Conservation (phyloP, 92 coral and sea anemone species). For the Isaurus tuberculatus region DNA sequence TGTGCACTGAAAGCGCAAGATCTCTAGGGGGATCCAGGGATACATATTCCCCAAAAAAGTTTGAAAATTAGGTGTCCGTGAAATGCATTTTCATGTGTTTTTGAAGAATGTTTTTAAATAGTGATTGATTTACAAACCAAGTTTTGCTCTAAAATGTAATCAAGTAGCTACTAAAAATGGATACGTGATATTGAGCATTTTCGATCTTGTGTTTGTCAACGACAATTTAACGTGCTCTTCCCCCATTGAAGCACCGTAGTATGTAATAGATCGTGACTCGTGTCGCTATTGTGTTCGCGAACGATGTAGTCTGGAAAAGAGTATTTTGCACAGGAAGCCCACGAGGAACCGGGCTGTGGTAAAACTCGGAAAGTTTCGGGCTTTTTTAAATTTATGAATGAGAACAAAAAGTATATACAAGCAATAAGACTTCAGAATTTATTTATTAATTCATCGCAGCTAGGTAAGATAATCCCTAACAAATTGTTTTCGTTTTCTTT, state of each 20-base stretch:
- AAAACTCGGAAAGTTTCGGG: background rate
- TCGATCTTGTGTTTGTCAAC: too few species aligned
- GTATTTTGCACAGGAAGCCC: background rate
- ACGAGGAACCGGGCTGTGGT: background rate
- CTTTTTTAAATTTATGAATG: background rate
- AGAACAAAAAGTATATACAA: background rate
- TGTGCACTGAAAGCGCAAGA: background rate
- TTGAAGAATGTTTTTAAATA: too few species aligned
- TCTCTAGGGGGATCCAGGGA: slow-evolving; percentile 5
- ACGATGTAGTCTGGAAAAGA: background rate
- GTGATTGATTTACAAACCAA: too few species aligned
- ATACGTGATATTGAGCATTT: too few species aligned
- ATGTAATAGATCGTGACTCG: background rate
- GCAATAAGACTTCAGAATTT: background rate
- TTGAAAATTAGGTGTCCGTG: slow-evolving; percentile 4
- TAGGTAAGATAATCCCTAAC: too few species aligned
- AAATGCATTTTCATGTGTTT: background rate
- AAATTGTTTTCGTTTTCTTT: too few species aligned
- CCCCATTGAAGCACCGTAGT: too few species aligned
- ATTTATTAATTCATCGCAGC: too few species aligned
- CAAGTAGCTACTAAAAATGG: too few species aligned
- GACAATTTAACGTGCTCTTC: too few species aligned
- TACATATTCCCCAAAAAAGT: background rate
- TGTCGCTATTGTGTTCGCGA: background rate
- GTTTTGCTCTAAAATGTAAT: too few species aligned